A percentile compares a stretch with the other conserved stretches of the same genome.
Conservation (phyloP, 2,113 vertebrate species). For the Pelecanus crispus region DNA sequence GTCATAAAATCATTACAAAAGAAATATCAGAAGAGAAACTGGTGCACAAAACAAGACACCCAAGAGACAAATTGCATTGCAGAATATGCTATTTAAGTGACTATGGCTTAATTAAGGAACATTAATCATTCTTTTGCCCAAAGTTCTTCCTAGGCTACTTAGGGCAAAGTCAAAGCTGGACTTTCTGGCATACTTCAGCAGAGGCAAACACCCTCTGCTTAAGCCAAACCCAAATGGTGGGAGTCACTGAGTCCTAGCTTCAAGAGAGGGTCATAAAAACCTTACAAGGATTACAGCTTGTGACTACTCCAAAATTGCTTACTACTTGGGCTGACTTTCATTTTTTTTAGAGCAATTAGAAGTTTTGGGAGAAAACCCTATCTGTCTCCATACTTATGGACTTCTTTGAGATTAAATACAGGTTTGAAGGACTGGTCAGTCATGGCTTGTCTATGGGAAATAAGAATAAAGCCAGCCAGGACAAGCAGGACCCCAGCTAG, state of each 20-base stretch:
- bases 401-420: not conserved
- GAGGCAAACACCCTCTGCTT: not conserved
- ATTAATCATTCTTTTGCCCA: not conserved
- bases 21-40: not conserved
- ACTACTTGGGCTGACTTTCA: not conserved
- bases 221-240: not conserved
- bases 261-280: not conserved
- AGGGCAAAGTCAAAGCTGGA: not conserved
- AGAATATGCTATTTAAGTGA: not conserved
- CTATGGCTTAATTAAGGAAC: slow-evolving; percentile 11
- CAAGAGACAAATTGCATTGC: not conserved
- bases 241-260: not conserved
- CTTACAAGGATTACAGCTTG: not conserved
- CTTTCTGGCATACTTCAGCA: not conserved
- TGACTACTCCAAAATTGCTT: not conserved
- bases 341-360: not conserved
- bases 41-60: not conserved
- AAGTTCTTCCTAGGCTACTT: not conserved
- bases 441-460: not conserved
- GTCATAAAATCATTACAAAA: slow-evolving; percentile 21
- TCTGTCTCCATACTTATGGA: not conserved
- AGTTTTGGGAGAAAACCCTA: not conserved
- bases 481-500: not conserved
- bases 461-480: not conserved
- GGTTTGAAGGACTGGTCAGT: not conserved